Evolutionary conservation across 1,140 invertebrate species (phyloP), one percentile per base, ranked within the genome.

Genomic region (Diabrotica undecimpunctata): DNA sequence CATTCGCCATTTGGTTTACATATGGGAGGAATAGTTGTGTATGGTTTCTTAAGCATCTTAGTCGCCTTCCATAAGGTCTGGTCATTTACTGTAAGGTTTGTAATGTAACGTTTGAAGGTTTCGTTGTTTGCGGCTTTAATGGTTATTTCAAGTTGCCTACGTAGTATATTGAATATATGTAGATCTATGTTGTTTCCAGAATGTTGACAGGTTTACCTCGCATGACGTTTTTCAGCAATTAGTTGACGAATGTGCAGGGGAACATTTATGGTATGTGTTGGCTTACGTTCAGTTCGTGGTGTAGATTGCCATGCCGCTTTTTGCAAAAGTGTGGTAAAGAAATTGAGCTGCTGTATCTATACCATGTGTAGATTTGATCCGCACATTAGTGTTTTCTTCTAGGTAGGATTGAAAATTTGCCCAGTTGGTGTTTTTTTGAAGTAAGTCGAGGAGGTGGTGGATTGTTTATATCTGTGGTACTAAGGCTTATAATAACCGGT

Each of bases 11-110:
- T 56, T 25, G 54, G 14, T 10, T 10, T 37, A 7, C 5, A 2
- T 25, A 56, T 56, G 7, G 54, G 54, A 56, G 14, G 14, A 8
- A 56, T 25, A 7, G 12, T 12, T 25, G 5, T 6, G 6, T 10
- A 7, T 12, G 5, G 36, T 56, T 25, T 56, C 35, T 46, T 56
- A 7, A 54, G 14, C 0, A 10, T 54, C 12, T 54, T 54, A 10
- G 52, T 54, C 7, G 52, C 52, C 14, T 36, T 56, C 54, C 54
- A 56, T 56, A 56, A 35, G 25, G 10, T 56, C 6, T 56, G 14
- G 25, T 56, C 54, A 37, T 56, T 14, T 56, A n/a, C n/a, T n/a
- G n/a, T n/a, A n/a, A n/a, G n/a, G n/a, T n/a, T n/a, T n/a, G n/a
- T n/a, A n/a, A n/a, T n/a, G n/a, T n/a, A n/a, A n/a, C n/a, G n/a